Conservation (phyloP, 2,797 vertebrate genomes). For the Sebastes melanostomus region DNA sequence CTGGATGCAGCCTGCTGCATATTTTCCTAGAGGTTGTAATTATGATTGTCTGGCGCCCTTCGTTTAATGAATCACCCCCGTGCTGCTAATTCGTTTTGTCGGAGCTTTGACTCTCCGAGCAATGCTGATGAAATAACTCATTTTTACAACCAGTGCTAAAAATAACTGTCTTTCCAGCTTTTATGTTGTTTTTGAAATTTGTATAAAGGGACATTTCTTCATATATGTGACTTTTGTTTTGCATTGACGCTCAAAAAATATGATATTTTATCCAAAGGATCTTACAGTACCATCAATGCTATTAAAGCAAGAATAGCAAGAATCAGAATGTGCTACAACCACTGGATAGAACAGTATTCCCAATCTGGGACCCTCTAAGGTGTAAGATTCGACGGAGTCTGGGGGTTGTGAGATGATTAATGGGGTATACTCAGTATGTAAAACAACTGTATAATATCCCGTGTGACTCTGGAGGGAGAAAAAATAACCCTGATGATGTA, state of each 20-base stretch:
- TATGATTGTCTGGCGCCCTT: constrained; percentile 16
- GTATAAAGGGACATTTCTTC: neutral
- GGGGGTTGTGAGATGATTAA: neutral
- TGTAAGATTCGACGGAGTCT: neutral
- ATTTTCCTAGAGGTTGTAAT: constrained; percentile 17
- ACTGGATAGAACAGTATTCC: neutral
- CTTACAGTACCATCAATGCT: neutral
- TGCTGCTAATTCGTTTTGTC: constrained; percentile 17
- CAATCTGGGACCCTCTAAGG: neutral
- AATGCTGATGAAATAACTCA: neutral
- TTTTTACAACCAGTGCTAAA: neutral
- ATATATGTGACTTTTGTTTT: too few relatives aligned
- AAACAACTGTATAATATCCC: neutral
- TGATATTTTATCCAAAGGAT: neutral
- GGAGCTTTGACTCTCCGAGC: constrained; percentile 8
- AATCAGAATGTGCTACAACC: neutral
- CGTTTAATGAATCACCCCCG: constrained; percentile 15
- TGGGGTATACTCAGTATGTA: neutral
- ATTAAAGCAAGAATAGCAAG: neutral
- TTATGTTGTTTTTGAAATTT: neutral
- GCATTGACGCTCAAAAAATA: neutral
- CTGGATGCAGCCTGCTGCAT: neutral
- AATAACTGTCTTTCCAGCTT: neutral
- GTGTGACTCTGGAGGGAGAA: too few relatives aligned
- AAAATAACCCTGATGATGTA: too few relatives aligned